Base-by-base conservation (phyloP, 2,888 invertebrate genomes). In the Cantharis flavilabris region DNA sequence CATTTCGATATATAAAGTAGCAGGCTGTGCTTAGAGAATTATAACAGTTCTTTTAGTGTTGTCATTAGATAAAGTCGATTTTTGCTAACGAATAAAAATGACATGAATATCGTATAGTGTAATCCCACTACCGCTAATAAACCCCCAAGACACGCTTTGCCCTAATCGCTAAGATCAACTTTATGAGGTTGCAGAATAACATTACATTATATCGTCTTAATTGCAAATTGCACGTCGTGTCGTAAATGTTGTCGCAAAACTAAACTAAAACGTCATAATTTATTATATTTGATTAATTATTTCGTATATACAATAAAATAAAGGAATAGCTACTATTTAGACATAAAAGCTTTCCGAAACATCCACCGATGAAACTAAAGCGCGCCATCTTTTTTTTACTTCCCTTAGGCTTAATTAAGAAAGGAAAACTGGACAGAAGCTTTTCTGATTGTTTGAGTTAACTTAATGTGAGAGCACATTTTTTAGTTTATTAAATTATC, bases 61-160 rank as follows among this genome's bases (percentile, higher is more conserved):
- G 49, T 49, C 49, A 49, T 49, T 49, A 49, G 49, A 76, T 71
- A 23, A 49, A 71, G 72, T 72, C 63, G 69, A 79, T 71, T 70
- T 78, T 73, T 71, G 28, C 63, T 80, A 79, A 80, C 77, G 79
- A 79, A 78, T 79, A 80, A 80, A 79, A 81, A 80, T 81, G 77
- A 67, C 73, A 70, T 69, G 69, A 76, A 76, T 76, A 70, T 75
- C 74, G 78, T 78, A 70, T 73, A 70, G 62, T 73, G 62, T 70
- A 73, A 73, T 73, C 69, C 73, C 13, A 62, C 69, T 49, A 62
- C 71, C 71, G 74, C 74, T 77, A 77, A 77, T 76, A 77, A 74
- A 74, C 77, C 65, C 72, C 77, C 74, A 70, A 70, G 77, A 75
- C 74, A 75, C 77, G 77, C 74, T 75, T 74, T 73, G 26, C 73